Evolutionary conservation across 2,797 vertebrate species (phyloP).

Genomic region (Cheirogaleus major): DNA sequence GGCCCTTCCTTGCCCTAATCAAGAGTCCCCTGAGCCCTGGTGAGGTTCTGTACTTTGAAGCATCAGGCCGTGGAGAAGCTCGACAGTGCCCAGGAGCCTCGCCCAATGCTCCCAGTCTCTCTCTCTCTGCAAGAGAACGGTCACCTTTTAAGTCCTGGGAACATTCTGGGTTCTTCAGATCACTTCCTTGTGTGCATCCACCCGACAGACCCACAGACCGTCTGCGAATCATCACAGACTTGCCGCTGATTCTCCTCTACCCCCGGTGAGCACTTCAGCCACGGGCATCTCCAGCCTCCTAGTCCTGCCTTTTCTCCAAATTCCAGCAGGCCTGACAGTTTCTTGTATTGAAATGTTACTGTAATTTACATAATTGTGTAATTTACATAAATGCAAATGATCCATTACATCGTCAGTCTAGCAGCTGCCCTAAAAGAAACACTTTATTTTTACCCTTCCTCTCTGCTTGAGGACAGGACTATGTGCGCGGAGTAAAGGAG

Average conservation of each 20-base stretch:
- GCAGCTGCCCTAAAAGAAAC: constrained; percentile 75
- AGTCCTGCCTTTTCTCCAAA: constrained; percentile 16
- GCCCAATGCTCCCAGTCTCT: background rate
- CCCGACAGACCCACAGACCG: background rate
- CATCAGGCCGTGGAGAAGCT: background rate
- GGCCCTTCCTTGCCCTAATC: background rate
- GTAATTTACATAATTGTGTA: constrained; percentile 76
- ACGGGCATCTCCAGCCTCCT: background rate
- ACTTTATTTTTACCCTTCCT: constrained; percentile 70
- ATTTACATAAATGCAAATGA: constrained; percentile 83
- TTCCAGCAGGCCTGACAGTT: constrained; percentile 45
- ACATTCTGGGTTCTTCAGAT: background rate
- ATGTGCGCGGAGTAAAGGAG: background rate
- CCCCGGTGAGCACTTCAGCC: background rate
- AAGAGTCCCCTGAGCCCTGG: background rate
- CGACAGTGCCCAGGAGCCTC: background rate
- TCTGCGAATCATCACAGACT: background rate
- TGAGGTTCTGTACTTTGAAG: background rate
- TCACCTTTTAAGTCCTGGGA: background rate
- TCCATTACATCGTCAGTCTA: constrained; percentile 70
- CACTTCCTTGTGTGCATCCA: background rate
- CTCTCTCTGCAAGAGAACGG: background rate
- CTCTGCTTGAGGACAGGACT: constrained; percentile 61
- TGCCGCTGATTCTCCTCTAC: background rate
- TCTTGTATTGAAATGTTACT: constrained; percentile 79